These are phyloP conservation scores for Upupa epops DNA, from an alignment of 2,113 vertebrate species.

Conservation along the genomic window DNA sequence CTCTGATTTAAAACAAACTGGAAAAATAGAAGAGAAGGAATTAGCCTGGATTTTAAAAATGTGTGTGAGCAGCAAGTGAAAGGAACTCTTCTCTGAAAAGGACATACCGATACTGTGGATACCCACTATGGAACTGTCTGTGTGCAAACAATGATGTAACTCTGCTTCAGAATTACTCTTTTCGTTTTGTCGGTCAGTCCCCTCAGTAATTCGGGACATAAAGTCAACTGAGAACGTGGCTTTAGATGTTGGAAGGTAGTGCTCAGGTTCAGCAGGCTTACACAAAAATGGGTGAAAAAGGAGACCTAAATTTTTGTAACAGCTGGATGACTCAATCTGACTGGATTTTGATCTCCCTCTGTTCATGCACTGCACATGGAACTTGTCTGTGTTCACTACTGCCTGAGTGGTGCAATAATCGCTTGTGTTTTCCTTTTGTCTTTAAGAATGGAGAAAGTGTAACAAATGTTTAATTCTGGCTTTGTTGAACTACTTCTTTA, in stretches of 20 bases:
- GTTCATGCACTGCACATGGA: neutral
- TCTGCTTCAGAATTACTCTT: neutral
- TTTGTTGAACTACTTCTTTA: neutral
- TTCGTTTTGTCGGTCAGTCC: neutral
- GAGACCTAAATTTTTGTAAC: neutral
- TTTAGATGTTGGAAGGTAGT: neutral
- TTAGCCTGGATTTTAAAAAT: neutral
- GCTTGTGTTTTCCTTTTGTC: neutral
- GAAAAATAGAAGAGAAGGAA: fast-evolving
- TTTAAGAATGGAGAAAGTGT: neutral
- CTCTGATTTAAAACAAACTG: neutral
- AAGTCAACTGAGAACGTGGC: neutral
- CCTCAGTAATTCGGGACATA: neutral
- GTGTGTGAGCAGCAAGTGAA: neutral
- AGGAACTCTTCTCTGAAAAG: neutral
- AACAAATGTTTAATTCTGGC: neutral
- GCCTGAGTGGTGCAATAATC: neutral
- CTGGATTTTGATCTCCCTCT: neutral
- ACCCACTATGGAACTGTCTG: neutral
- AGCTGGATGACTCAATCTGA: neutral
- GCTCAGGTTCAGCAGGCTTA: neutral
- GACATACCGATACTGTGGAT: neutral
- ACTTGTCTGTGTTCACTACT: neutral
- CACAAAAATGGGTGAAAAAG: neutral
- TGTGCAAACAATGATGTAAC: neutral